Conservation (phyloP, 2,888 invertebrate genomes). For the Phengaris alcon region DNA sequence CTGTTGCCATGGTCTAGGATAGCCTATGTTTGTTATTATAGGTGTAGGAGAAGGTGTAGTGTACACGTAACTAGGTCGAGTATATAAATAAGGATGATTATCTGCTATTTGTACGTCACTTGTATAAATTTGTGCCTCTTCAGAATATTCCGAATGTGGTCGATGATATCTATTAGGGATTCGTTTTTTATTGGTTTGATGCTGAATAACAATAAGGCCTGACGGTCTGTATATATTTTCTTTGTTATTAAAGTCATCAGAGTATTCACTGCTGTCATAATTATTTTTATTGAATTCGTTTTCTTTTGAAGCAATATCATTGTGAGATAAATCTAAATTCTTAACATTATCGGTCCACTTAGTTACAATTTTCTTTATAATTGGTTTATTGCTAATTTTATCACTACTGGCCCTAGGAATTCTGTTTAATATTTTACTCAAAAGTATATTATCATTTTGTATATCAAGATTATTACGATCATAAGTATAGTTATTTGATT, state of each 20-base stretch:
- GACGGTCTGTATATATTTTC: constrained; percentile 36
- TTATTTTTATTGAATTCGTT: constrained; percentile 41
- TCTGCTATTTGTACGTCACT: constrained; percentile 58
- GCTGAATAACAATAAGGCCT: constrained; percentile 23
- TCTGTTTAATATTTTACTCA: not conserved
- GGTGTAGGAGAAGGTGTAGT: constrained; percentile 61
- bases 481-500: not conserved
- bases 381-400: constrained; percentile 50
- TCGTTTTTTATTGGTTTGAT: constrained; percentile 44
- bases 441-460: not conserved
- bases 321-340: constrained; percentile 65
- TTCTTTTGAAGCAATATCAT: constrained; percentile 50
- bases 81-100: constrained; percentile 45
- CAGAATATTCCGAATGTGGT: constrained; percentile 52
- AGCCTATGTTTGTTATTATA: constrained; percentile 69
- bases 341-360: constrained; percentile 76
- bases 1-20: constrained; percentile 50
- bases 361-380: constrained; percentile 69
- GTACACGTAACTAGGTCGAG: constrained; percentile 57
- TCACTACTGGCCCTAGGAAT: not conserved
- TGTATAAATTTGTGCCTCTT: constrained; percentile 55
- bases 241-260: constrained; percentile 43
- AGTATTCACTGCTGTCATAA: constrained; percentile 43
- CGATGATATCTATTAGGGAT: constrained; percentile 47
- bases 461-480: constrained; percentile 32